Evolutionary conservation across 1,140 invertebrate species (phyloP), one percentile per base, ranked within the genome.

Genomic region (Rhyzopertha dominica): DNA sequence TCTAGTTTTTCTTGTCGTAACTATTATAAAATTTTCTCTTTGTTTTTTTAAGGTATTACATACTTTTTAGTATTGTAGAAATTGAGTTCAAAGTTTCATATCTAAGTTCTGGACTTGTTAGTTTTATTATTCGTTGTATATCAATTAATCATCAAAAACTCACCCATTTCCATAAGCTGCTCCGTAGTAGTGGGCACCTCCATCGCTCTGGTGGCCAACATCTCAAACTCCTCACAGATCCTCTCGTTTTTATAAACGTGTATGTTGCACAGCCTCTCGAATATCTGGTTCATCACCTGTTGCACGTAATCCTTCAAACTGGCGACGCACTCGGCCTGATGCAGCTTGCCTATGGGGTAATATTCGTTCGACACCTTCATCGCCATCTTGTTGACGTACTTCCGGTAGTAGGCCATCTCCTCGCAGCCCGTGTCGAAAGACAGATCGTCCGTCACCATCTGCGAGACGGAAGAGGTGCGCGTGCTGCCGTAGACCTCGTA

Each of bases 81-180:
- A n/a, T n/a, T n/a, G n/a, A n/a, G n/a, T n/a, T n/a, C n/a, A n/a
- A n/a, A n/a, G n/a, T n/a, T n/a, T n/a, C n/a, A n/a, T n/a, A n/a
- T n/a, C n/a, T n/a, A n/a, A n/a, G n/a, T n/a, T n/a, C n/a, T n/a
- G n/a, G n/a, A n/a, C n/a, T n/a, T n/a, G n/a, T n/a, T n/a, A n/a
- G n/a, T n/a, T n/a, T n/a, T n/a, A n/a, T n/a, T n/a, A n/a, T n/a
- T n/a, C n/a, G n/a, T n/a, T n/a, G n/a, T n/a, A n/a, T n/a, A n/a
- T n/a, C n/a, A n/a, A n/a, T n/a, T n/a, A n/a, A n/a, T n/a, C n/a
- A n/a, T n/a, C n/a, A n/a, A n/a, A n/a, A n/a, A n/a, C n/a, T n/a
- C n/a, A n/a, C n/a, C 53, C 59, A 74, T 71, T 51, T 80, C 81
- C n/a, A 88, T 68, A 19, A 90, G 69, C 59, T 87, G 80, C 51